Evolutionary conservation across 2,797 vertebrate species (phyloP).

Genomic region (Onychomys leucogaster): DNA sequence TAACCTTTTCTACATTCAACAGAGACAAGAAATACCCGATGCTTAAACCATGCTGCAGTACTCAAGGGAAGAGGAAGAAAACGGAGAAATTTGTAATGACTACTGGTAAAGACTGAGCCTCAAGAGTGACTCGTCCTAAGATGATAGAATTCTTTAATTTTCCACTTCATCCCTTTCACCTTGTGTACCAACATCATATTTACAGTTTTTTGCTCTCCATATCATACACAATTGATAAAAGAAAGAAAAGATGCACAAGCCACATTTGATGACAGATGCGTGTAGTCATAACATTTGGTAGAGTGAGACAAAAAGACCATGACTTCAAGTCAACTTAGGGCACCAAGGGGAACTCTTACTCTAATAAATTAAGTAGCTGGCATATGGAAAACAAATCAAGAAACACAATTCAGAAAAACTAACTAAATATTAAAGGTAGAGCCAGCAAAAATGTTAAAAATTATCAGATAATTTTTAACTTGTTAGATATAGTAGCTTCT

Average conservation of each 20-base stretch:
- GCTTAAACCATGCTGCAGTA: neutral
- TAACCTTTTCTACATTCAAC: neutral
- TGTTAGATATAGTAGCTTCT: neutral
- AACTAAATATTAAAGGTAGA: neutral
- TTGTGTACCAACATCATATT: neutral
- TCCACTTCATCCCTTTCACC: no score
- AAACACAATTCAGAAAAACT: neutral
- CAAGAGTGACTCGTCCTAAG: neutral
- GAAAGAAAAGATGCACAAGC: neutral
- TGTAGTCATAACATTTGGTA: neutral
- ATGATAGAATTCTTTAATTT: neutral
- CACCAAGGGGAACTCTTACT: neutral
- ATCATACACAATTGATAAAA: neutral
- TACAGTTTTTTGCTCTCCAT: neutral
- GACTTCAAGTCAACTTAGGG: neutral
- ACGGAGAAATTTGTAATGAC: neutral
- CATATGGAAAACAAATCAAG: neutral
- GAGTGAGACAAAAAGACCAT: neutral
- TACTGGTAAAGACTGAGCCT: neutral
- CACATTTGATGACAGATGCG: neutral
- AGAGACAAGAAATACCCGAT: neutral
- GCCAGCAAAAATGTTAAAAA: neutral
- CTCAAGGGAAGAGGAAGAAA: neutral
- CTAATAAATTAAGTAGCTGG: no score
- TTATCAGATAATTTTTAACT: neutral